Percentiles rank a stretch among this genome's conserved stretches.
Conservation (phyloP, 2,888 invertebrate species). For the Cheilosia soror region DNA sequence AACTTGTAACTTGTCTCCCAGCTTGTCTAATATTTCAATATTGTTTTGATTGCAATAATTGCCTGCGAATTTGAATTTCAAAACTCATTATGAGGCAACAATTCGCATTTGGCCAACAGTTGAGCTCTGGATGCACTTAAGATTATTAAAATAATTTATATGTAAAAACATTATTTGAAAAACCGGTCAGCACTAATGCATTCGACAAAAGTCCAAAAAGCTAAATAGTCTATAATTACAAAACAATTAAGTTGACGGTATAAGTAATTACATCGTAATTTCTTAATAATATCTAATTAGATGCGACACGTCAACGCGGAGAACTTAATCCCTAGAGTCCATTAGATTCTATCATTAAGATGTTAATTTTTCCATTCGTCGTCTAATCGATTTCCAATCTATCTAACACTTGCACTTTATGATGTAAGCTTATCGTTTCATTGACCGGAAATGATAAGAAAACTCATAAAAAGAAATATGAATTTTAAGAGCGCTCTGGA, state of each 20-base stretch:
- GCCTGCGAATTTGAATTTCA: neutral
- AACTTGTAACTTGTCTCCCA: neutral
- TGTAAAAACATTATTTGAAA: too few species aligned
- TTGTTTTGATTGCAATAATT: neutral
- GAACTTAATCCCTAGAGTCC: slow-evolving; percentile 10
- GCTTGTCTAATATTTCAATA: neutral
- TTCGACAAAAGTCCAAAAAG: neutral
- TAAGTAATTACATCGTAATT: slow-evolving; percentile 12
- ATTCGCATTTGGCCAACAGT: too few species aligned
- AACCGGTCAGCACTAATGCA: too few species aligned
- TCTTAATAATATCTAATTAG: slow-evolving; percentile 1
- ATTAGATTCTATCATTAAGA: neutral
- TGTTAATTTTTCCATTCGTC: neutral
- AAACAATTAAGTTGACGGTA: neutral
- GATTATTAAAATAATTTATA: too few species aligned
- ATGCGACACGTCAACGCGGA: neutral
- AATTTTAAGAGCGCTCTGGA: neutral
- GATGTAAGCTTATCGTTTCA: neutral
- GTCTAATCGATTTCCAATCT: slow-evolving; percentile 1
- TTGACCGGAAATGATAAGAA: slow-evolving; percentile 5
- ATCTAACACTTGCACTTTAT: neutral
- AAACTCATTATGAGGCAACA: too few species aligned
- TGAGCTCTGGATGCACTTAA: too few species aligned
- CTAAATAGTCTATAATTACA: neutral
- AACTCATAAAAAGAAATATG: too few species aligned